Percentiles rank a stretch among this genome's conserved stretches.
These are phyloP conservation scores for Strigops habroptila DNA, from an alignment of 2,113 vertebrate genomes.

Conservation along the genomic window DNA sequence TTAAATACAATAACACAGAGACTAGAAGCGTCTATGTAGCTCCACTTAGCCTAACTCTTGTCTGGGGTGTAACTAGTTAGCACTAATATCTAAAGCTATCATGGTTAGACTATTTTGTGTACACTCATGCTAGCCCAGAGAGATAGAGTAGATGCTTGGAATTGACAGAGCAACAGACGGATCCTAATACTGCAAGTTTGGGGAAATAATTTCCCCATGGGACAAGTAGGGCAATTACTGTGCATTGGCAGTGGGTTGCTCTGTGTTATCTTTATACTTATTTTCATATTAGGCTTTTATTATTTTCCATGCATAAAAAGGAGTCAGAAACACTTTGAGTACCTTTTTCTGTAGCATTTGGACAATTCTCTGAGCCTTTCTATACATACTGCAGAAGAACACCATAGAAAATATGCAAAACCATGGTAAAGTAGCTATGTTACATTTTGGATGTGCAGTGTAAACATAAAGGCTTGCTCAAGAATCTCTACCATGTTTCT, in stretches of 20 bases:
- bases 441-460: not conserved
- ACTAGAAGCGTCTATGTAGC: not conserved
- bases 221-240: not conserved
- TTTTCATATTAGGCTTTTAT: not conserved
- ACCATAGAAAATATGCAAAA: not conserved
- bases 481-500: not conserved
- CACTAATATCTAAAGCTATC: not conserved
- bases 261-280: not conserved
- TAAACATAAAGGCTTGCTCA: not conserved
- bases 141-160: not conserved
- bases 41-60: not conserved
- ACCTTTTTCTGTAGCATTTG: not conserved
- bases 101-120: fast-evolving
- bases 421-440: not conserved
- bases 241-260: not conserved
- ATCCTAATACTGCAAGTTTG: not conserved
- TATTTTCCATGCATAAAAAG: not conserved
- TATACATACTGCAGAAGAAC: not conserved
- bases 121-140: not conserved
- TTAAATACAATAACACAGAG: not conserved
- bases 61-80: not conserved
- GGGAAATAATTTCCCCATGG: not conserved
- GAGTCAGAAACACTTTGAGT: not conserved
- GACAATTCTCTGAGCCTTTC: not conserved
- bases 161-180: not conserved